Percentiles rank a stretch among this genome's conserved stretches.
Conservation (phyloP, 2,888 invertebrate genomes). For the Campaea margaritaria region DNA sequence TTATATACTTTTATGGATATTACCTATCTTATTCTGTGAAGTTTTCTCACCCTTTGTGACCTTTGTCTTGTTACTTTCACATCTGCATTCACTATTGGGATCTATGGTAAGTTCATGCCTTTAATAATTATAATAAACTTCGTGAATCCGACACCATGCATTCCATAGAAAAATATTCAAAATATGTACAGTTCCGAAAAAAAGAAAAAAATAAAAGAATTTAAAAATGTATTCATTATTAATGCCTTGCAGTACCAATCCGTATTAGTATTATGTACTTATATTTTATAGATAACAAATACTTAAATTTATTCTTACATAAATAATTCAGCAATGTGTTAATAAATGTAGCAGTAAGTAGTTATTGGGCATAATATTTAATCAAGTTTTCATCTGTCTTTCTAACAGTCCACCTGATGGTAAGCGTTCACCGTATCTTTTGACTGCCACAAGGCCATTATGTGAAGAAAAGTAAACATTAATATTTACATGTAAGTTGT, state of each 20-base stretch:
- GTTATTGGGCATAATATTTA: slow-evolving; percentile 9
- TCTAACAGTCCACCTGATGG: too few species aligned
- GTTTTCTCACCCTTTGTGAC: slow-evolving; percentile 26
- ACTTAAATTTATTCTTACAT: not conserved
- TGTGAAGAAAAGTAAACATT: not conserved
- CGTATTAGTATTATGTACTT: not conserved
- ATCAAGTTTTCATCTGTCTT: slow-evolving; percentile 9
- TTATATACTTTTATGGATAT: not conserved
- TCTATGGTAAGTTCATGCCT: slow-evolving; percentile 26
- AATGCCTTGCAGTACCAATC: slow-evolving; percentile 24
- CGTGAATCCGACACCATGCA: slow-evolving; percentile 18
- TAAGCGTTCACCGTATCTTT: too few species aligned
- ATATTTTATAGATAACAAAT: not conserved
- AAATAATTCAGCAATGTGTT: slow-evolving; percentile 15
- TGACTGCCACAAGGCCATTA: too few species aligned
- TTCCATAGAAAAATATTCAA: slow-evolving; percentile 9
- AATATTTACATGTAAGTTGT: not conserved
- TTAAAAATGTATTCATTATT: slow-evolving; percentile 46
- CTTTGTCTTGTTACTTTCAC: slow-evolving; percentile 12
- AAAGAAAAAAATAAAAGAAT: slow-evolving; percentile 16
- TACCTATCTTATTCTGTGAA: not conserved
- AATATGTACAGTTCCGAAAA: slow-evolving; percentile 6
- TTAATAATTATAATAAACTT: slow-evolving; percentile 7
- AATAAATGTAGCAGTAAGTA: slow-evolving; percentile 1
- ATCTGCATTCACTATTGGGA: slow-evolving; percentile 4